Conservation (phyloP, 2,797 vertebrate genomes). For the Alfaro cultratus region DNA sequence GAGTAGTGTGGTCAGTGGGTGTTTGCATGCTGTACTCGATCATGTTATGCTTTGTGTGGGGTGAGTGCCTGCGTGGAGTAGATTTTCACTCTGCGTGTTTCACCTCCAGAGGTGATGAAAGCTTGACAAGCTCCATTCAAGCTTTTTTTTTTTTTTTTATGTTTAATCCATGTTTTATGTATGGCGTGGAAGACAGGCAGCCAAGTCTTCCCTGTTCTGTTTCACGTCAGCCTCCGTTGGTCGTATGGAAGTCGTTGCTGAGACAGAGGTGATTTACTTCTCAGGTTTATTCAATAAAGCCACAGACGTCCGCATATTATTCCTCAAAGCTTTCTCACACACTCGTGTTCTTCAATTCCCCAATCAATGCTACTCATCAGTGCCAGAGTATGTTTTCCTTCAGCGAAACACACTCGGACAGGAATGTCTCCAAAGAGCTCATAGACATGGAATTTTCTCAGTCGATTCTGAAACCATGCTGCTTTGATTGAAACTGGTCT, state of each 20-base stretch:
- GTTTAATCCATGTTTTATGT: slow-evolving; percentile 1
- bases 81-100: slow-evolving; percentile 11
- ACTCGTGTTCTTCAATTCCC: slow-evolving; percentile 25
- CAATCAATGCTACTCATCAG: slow-evolving; percentile 16
- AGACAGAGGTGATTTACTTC: slow-evolving; percentile 21
- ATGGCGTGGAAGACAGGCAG: background rate
- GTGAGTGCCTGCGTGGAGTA: background rate
- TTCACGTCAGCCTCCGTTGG: slow-evolving; percentile 35
- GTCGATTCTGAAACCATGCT: slow-evolving; percentile 51
- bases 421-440: slow-evolving; percentile 69
- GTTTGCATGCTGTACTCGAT: slow-evolving; percentile 6
- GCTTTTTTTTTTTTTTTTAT: slow-evolving; percentile 30
- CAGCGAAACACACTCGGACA: slow-evolving; percentile 34
- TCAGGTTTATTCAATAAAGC: slow-evolving; percentile 10
- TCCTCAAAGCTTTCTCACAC: slow-evolving; percentile 54
- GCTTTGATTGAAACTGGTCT: slow-evolving; percentile 36
- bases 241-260: slow-evolving; percentile 35
- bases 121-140: slow-evolving; percentile 52
- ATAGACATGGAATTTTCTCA: slow-evolving; percentile 70
- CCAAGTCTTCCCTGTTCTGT: slow-evolving; percentile 3
- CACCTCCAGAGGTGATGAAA: slow-evolving; percentile 62
- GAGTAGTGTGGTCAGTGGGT: background rate
- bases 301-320: slow-evolving; percentile 14
- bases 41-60: background rate
- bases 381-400: slow-evolving; percentile 27